Percentiles rank a stretch among this genome's conserved stretches.
Evolutionary conservation across 2,888 invertebrate genomes (phyloP).

Genomic region (Harpalus rufipes): DNA sequence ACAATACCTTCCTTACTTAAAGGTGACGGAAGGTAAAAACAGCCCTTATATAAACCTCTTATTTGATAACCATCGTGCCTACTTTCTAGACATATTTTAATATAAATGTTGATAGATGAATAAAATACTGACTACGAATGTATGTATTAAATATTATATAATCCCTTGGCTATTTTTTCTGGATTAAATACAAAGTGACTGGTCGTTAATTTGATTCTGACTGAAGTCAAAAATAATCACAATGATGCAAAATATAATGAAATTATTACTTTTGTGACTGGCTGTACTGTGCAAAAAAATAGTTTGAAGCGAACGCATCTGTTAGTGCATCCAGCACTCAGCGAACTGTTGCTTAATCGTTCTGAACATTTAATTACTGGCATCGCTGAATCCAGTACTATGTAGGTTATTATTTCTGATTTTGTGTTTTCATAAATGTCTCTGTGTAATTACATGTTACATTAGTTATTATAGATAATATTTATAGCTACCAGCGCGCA

Average conservation of each 20-base stretch:
- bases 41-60: too few species aligned
- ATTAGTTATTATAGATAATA: slow-evolving; percentile 54
- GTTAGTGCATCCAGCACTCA: slow-evolving; percentile 42
- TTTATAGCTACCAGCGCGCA: slow-evolving; percentile 25
- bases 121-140: too few species aligned
- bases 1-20: too few species aligned
- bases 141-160: too few species aligned
- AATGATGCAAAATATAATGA: neutral
- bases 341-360: slow-evolving; percentile 30
- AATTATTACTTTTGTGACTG: slow-evolving; percentile 5
- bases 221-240: too few species aligned
- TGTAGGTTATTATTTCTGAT: slow-evolving; percentile 55
- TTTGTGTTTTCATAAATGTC: slow-evolving; percentile 55
- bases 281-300: slow-evolving; percentile 32
- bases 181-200: too few species aligned
- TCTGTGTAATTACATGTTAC: slow-evolving; percentile 52
- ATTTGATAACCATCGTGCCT: too few species aligned
- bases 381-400: slow-evolving; percentile 35
- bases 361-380: slow-evolving; percentile 53
- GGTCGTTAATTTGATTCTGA: too few species aligned
- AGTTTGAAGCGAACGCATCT: slow-evolving; percentile 31
- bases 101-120: too few species aligned
- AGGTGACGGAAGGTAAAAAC: too few species aligned
- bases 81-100: too few species aligned
- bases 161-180: too few species aligned